Evolutionary conservation across 1,140 invertebrate genomes (phyloP).

Genomic region (Panagrolaimus sp.): DNA sequence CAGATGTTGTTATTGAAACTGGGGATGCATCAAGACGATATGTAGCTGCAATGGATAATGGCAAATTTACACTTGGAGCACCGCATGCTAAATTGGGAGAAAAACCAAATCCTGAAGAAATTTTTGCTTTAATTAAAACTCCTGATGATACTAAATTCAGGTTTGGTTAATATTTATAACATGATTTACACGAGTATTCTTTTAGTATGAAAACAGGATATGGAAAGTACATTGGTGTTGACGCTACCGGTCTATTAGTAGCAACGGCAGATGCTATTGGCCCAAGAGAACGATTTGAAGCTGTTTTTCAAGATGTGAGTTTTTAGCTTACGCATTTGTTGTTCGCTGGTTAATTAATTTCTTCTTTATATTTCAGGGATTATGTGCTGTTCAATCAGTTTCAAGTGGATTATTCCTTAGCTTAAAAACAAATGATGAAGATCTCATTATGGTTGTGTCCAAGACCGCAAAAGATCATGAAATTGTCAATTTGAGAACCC

Average conservation of each 20-base stretch:
- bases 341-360: neutral
- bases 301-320: conserved; percentile 40
- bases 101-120: conserved; percentile 41
- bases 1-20: conserved; percentile 38
- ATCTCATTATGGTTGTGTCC: conserved; percentile 30
- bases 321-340: no score
- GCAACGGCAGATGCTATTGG: conserved; percentile 46
- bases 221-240: conserved; percentile 46
- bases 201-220: conserved; percentile 48
- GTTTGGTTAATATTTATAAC: conserved; percentile 12
- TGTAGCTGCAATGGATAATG: conserved; percentile 41
- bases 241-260: conserved; percentile 34
- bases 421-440: conserved; percentile 34
- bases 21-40: conserved; percentile 41
- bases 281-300: conserved; percentile 41
- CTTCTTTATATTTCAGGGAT: conserved; percentile 30
- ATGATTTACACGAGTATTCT: neutral
- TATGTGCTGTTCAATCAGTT: conserved; percentile 36
- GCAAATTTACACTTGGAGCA: conserved; percentile 43
- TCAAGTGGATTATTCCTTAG: conserved; percentile 40
- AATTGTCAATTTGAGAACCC: conserved; percentile 41
- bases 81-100: conserved; percentile 40
- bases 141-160: conserved; percentile 45
- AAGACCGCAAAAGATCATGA: conserved; percentile 27
- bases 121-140: conserved; percentile 40